A percentile compares a stretch with the other conserved stretches of the same genome.
Evolutionary conservation across 2,797 vertebrate species (phyloP).

Genomic region (Dromococcyx pavoninus): DNA sequence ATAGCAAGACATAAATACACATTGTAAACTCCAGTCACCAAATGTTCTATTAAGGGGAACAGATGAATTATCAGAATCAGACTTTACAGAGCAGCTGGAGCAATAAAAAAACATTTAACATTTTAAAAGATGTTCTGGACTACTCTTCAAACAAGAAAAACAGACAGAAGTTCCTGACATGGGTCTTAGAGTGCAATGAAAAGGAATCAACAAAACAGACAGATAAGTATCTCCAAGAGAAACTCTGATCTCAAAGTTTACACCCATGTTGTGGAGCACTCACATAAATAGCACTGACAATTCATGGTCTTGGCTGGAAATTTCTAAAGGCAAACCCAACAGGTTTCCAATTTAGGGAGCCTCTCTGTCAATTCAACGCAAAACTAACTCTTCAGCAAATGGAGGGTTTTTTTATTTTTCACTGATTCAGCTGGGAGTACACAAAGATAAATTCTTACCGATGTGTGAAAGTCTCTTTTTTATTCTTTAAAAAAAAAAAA

Average conservation of each 20-base stretch:
- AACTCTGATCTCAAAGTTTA: not conserved
- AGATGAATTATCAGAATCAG: conserved; percentile 45
- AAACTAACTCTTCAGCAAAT: not conserved
- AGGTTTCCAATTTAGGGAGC: not conserved
- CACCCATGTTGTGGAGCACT: not conserved
- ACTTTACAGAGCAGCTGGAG: conserved; percentile 33
- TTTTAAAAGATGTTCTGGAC: conserved; percentile 8
- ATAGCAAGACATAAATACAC: conserved; percentile 47
- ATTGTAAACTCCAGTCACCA: conserved; percentile 34
- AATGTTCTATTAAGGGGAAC: conserved; percentile 36
- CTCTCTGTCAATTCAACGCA: not conserved
- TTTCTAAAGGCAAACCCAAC: not conserved
- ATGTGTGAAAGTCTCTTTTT: not conserved
- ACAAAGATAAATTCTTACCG: not conserved
- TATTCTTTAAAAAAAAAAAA: not conserved
- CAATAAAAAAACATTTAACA: conserved; percentile 15
- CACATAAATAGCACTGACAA: not conserved
- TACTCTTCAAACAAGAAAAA: conserved; percentile 16
- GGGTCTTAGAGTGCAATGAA: not conserved
- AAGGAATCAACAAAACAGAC: not conserved
- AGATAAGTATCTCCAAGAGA: not conserved
- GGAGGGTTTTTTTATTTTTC: not conserved
- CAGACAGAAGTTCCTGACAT: not conserved
- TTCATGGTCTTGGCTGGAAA: not conserved
- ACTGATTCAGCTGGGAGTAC: not conserved